phyloP scores from a whole-genome alignment of 1,140 invertebrate species.

The Ericerus pela region DNA sequence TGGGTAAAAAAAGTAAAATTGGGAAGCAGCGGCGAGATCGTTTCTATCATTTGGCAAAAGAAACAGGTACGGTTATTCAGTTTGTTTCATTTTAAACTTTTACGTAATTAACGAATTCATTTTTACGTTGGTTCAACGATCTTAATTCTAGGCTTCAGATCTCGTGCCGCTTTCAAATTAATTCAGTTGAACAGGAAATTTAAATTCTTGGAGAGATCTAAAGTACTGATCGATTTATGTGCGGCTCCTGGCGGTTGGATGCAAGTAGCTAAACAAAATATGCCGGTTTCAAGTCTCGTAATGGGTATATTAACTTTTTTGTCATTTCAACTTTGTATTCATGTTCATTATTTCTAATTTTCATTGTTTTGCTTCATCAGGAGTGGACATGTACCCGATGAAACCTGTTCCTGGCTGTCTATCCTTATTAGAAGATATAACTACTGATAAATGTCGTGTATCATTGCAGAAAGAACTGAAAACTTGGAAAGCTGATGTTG shows the following conservation, averaged over 20 bases:
- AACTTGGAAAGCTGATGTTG: conserved; percentile 91
- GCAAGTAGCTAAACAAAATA: conserved; percentile 97
- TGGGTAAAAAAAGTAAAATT: conserved; percentile 94
- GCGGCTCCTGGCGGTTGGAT: conserved; percentile 99
- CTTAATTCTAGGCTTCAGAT: conserved; percentile 66
- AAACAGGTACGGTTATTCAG: conserved; percentile 60
- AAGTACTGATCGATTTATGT: conserved; percentile 94
- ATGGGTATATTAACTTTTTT: conserved; percentile 39
- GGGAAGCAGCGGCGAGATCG: conserved; percentile 97
- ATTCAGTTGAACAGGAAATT: conserved; percentile 96
- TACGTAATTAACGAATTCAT: background rate
- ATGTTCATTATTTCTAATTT: background rate
- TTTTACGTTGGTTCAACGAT: background rate
- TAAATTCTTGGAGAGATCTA: conserved; percentile 88
- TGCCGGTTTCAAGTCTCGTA: conserved; percentile 91
- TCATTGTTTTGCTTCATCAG: conserved; percentile 29
- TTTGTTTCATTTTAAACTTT: background rate
- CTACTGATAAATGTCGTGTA: conserved; percentile 75
- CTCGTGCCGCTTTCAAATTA: conserved; percentile 95
- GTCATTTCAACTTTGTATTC: background rate
- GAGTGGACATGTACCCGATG: conserved; percentile 93
- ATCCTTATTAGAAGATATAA: conserved; percentile 85
- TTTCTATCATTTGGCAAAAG: conserved; percentile 96
- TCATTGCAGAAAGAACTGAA: conserved; percentile 70
- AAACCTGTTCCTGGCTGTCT: conserved; percentile 83